Base-by-base conservation (phyloP, 1,140 invertebrate species). In the Bombus picipes region DNA sequence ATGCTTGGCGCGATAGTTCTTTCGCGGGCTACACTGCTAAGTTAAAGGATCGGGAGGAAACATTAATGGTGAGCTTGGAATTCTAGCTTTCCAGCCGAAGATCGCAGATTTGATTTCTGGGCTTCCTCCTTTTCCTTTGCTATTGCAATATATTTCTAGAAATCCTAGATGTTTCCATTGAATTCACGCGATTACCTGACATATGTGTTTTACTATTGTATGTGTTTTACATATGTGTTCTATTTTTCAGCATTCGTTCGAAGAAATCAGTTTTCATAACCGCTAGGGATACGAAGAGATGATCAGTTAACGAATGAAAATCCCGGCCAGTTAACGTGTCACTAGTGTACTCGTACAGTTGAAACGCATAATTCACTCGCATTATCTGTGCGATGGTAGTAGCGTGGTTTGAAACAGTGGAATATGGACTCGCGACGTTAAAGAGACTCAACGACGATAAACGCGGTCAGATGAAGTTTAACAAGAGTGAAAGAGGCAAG, bases 311-410 rank as follows among this genome's bases (percentile, higher is more conserved):
- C 28, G 59, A 62, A 28, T 1, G 28, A n/a, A 62, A n/a, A 62
- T 62, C 12, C 59, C 28, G 59, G 28, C 12, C 25, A 12, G 59
- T 62, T 62, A 62, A 62, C 28, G 9, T n/a, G 28, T 12, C 25
- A 32, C n/a, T 66, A 66, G 6, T 22, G 41, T 41, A 32, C n/a
- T 25, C 41, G n/a, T n/a, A 43, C 5, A 65, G 59, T 39, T 41
- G 73, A 76, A 68, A 72, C 47, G 80, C 83, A 88, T 88, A 89
- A 89, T 89, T 90, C 88, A 89, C 75, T 81, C 75, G 57, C 62
- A 80, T 90, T 88, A 90, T 85, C 86, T 72, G 75, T 10, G 53
- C 25, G 32, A 59, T 59, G 57, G 28, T 25, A 47, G 34, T 59
- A n/a, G 74, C 74, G 34, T 57, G 34, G n/a, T 28, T n/a, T 18